Base-by-base conservation (phyloP, 2,797 vertebrate species). In the Enteromius radiatus region DNA sequence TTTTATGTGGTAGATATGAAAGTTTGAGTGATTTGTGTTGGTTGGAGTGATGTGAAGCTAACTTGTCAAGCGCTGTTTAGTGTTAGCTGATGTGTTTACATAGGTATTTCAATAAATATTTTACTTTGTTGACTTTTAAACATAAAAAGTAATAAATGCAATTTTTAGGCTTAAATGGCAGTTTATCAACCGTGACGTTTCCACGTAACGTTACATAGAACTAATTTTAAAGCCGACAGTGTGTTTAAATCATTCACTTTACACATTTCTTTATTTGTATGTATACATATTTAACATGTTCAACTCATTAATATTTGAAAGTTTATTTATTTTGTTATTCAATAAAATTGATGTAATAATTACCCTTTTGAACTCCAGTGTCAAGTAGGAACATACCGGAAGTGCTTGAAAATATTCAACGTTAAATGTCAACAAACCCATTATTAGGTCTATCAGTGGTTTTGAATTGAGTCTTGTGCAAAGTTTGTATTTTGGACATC, bases 341-440 rank as follows among this genome's bases (percentile, higher is more conserved):
- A 15, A 4, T 28, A 1, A 0, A 17, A 21, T 70, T 1, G 3
- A 19, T 10, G 79, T 49, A 26, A 38, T 36, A 6, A 2, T 9
- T 28, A 31, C 3, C n/a, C 31, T 49, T 21, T 1, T 52, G n/a
- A 38, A 64, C 79, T 63, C 26, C 6, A 33, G 12, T 71, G 43
- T 52, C 23, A 56, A 15, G n/a, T 31, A 1, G 26, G 1, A 28
- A 10, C 41, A 68, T 43, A 67, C 71, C 73, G 80, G 80, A 82
- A 82, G 80, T 82, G 31, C 63, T 36, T 38, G 31, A 38, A 78
- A 78, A 52, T 36, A 52, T 14, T 23, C 45, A 33, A 15, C 31
- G 38, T 49, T 82, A 5, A 23, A 82, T 82, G 71, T 82, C 80
- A 82, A 82, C 80, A 82, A 76, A 75, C 15, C 31, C 0, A 52